phyloP scores from a whole-genome alignment of 2,113 vertebrate genomes.

The Zosterops pallidus region DNA sequence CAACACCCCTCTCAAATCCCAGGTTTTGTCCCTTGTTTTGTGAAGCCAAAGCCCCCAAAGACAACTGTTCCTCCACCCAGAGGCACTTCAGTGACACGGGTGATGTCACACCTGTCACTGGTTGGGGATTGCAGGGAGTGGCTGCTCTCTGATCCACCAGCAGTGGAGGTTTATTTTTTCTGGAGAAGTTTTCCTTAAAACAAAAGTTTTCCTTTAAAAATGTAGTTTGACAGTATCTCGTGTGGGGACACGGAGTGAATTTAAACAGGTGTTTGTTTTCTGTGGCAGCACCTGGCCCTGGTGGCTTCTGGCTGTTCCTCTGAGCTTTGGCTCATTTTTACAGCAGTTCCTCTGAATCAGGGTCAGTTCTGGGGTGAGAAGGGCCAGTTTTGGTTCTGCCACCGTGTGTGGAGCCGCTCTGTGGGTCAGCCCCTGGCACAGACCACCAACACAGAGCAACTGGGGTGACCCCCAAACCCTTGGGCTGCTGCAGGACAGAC shows the following conservation, averaged over 20 bases:
- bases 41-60: not conserved
- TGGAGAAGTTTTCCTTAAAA: not conserved
- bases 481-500: not conserved
- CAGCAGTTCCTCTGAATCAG: not conserved
- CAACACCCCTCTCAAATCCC: not conserved
- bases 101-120: rapidly evolving
- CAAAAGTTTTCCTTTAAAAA: not conserved
- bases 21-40: not conserved
- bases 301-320: not conserved
- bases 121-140: not conserved
- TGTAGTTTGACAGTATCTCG: rapidly evolving
- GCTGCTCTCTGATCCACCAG: not conserved
- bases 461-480: not conserved
- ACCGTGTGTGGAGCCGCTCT: not conserved
- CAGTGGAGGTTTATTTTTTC: not conserved
- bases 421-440: not conserved
- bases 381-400: not conserved
- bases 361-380: not conserved
- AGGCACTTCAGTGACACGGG: rapidly evolving
- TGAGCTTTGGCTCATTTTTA: not conserved
- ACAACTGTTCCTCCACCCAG: rapidly evolving
- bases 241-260: not conserved
- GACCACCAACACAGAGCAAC: too few species aligned
- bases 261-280: not conserved
- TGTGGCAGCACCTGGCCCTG: not conserved